Evolutionary conservation across 2,888 invertebrate genomes (phyloP).

Genomic region (Tipula unca): DNA sequence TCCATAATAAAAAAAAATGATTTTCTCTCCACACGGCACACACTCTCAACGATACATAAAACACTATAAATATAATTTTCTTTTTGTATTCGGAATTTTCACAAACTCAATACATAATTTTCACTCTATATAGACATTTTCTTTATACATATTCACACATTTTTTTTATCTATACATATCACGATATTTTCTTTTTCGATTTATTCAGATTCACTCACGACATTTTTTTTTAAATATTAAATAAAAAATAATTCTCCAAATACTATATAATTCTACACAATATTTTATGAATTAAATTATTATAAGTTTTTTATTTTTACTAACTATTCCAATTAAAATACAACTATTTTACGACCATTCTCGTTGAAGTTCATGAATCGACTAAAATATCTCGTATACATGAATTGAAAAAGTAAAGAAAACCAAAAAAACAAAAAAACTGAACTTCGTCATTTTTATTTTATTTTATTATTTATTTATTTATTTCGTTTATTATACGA

Average conservation of each 20-base stretch:
- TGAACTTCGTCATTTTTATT: not conserved
- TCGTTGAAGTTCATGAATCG: not conserved
- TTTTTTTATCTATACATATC: not conserved
- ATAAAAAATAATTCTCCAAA: not conserved
- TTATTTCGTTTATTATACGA: not conserved
- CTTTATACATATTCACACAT: not conserved
- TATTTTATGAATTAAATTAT: constrained; percentile 2
- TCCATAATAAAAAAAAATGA: not conserved
- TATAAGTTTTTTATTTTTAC: not conserved
- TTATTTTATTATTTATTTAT: not conserved
- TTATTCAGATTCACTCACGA: not conserved
- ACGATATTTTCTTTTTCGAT: not conserved
- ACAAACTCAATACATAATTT: not conserved
- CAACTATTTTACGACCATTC: not conserved
- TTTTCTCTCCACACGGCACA: not conserved
- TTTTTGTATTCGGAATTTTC: not conserved
- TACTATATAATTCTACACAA: not conserved
- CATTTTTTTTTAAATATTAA: not conserved
- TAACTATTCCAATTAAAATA: not conserved
- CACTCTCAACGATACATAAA: not conserved
- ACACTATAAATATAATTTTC: not conserved
- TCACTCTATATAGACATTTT: not conserved
- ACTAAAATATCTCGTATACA: not conserved
- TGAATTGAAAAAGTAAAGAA: not conserved
- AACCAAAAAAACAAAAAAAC: not conserved